Conservation (phyloP, 2,113 vertebrate species). For the Amazona vittata region DNA sequence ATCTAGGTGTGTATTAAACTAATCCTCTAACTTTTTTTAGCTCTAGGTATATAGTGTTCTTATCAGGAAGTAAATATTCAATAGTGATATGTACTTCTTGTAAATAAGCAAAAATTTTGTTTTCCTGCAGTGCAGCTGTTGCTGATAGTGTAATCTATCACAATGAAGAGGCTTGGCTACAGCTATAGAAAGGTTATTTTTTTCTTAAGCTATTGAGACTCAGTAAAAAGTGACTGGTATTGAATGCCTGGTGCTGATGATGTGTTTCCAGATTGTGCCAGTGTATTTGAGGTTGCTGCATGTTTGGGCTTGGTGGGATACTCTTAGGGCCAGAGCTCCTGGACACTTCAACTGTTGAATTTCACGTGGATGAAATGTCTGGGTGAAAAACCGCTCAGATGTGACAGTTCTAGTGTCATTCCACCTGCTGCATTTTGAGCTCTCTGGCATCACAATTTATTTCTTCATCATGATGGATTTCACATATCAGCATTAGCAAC, state of each 20-base stretch:
- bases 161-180: background rate
- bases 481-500: background rate
- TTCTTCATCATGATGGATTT: background rate
- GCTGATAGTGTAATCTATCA: background rate
- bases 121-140: background rate
- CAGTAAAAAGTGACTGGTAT: background rate
- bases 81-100: accelerated
- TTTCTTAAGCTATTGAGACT: background rate
- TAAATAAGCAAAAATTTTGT: background rate
- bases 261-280: background rate
- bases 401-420: background rate
- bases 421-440: background rate
- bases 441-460: background rate
- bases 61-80: background rate
- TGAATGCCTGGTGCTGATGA: background rate
- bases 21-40: background rate
- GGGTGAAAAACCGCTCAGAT: background rate
- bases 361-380: background rate
- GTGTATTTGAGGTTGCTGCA: background rate
- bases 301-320: background rate
- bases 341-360: background rate
- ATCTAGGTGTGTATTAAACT: background rate
- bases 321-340: background rate
- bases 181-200: background rate
- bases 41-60: background rate